phyloP scores from a whole-genome alignment of 2,888 invertebrate species.

The Poecilus cupreus region DNA sequence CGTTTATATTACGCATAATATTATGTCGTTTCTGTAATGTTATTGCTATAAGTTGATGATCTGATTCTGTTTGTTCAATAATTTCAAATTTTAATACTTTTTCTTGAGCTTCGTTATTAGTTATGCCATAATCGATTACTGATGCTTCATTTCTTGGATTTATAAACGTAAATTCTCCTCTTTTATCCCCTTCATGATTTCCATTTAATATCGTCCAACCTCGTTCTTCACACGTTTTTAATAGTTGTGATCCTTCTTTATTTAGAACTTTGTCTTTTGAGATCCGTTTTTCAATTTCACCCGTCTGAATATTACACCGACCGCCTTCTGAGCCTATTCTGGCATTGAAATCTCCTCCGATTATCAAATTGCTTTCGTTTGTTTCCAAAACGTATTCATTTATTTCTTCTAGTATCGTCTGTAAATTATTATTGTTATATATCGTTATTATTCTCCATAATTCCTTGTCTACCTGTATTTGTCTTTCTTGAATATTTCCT shows the following conservation, averaged over 20 bases:
- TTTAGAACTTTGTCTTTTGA: conserved; percentile 1
- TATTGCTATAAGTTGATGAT: neutral
- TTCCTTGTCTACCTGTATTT: neutral
- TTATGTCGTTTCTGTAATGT: neutral
- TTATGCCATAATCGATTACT: neutral
- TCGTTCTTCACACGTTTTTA: neutral
- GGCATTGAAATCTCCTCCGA: conserved; percentile 27
- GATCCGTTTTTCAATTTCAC: neutral
- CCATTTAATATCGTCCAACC: neutral
- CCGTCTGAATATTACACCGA: neutral
- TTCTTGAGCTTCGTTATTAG: neutral
- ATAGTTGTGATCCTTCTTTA: neutral
- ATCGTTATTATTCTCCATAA: conserved; percentile 10
- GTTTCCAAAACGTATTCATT: neutral
- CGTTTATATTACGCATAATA: neutral
- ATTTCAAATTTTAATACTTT: neutral
- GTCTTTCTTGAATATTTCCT: conserved; percentile 18
- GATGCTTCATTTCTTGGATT: neutral
- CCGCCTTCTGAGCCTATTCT: neutral
- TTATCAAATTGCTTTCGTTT: neutral
- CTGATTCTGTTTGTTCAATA: neutral
- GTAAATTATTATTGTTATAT: neutral
- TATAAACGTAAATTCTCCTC: neutral
- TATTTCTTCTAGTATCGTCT: neutral
- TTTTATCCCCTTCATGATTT: neutral